Evolutionary conservation across 2,888 invertebrate species (phyloP).

Genomic region (Drosophila neonasuta): DNA sequence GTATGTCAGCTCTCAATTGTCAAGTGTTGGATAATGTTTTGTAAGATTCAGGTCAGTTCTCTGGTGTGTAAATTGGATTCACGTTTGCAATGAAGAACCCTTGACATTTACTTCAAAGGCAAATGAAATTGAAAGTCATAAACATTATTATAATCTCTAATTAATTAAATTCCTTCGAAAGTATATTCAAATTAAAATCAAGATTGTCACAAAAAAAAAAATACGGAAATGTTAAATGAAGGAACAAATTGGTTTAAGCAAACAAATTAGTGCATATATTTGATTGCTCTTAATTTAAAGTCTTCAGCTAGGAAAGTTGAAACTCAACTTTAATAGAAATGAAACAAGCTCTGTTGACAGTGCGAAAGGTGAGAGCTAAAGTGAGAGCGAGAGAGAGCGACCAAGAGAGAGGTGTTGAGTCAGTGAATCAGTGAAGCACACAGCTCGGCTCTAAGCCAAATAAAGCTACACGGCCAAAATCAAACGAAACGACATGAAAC

Average conservation of each 20-base stretch:
- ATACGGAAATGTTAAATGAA: too few species aligned
- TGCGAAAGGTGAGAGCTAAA: neutral
- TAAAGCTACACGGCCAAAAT: constrained; percentile 62
- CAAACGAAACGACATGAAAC: constrained; percentile 51
- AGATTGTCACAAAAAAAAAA: too few species aligned
- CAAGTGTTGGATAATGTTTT: constrained; percentile 25
- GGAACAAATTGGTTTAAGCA: too few species aligned
- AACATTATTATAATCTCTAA: neutral
- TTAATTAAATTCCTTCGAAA: neutral
- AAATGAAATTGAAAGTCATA: neutral
- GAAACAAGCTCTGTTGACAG: constrained; percentile 33
- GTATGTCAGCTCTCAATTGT: constrained; percentile 18
- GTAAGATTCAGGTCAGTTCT: constrained; percentile 3
- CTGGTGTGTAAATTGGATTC: neutral
- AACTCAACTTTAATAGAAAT: constrained; percentile 20
- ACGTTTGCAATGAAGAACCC: neutral
- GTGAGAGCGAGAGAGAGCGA: neutral
- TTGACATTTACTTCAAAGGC: neutral
- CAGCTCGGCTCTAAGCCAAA: constrained; percentile 55
- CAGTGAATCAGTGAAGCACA: constrained; percentile 6
- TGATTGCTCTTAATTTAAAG: constrained; percentile 16
- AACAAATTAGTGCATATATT: neutral
- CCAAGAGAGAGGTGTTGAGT: neutral
- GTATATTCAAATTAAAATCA: too few species aligned
- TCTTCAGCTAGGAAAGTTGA: neutral